phyloP scores from a whole-genome alignment of 1,140 invertebrate species.

The Palaemon carinicauda region DNA sequence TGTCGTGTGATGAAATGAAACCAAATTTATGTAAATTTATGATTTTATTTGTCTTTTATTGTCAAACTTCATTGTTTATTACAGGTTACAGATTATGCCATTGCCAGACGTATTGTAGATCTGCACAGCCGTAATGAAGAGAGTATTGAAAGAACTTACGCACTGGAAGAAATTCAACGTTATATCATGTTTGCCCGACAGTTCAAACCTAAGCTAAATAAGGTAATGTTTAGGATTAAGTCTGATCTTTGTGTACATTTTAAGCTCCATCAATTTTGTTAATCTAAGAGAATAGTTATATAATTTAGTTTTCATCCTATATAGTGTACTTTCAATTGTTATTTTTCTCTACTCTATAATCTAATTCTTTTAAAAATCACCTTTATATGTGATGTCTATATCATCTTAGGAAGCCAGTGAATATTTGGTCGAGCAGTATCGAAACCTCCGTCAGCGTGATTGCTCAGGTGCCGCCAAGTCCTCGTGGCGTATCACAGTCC shows the following conservation, averaged over 20 bases:
- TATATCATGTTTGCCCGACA: conserved; percentile 97
- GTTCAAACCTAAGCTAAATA: conserved; percentile 91
- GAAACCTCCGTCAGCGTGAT: conserved; percentile 84
- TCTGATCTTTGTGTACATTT: not conserved
- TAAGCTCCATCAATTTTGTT: too few species aligned
- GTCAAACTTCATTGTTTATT: not conserved
- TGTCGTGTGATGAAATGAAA: too few species aligned
- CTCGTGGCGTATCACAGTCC: conserved; percentile 96
- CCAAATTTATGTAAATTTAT: too few species aligned
- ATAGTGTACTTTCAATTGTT: not conserved
- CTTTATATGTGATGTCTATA: not conserved
- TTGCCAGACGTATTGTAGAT: conserved; percentile 95
- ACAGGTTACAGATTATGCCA: conserved; percentile 88
- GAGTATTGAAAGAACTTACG: conserved; percentile 81
- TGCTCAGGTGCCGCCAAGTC: conserved; percentile 73
- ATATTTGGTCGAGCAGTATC: conserved; percentile 89
- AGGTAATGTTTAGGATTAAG: conserved; percentile 64
- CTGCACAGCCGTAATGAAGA: conserved; percentile 85
- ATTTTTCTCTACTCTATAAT: not conserved
- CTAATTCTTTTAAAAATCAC: not conserved
- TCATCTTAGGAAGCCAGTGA: conserved; percentile 78
- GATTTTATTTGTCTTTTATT: too few species aligned
- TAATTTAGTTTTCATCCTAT: not conserved
- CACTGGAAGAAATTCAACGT: conserved; percentile 84
- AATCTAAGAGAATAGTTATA: too few species aligned